Conservation (phyloP, 2,113 vertebrate species). For the Gallinago media region DNA sequence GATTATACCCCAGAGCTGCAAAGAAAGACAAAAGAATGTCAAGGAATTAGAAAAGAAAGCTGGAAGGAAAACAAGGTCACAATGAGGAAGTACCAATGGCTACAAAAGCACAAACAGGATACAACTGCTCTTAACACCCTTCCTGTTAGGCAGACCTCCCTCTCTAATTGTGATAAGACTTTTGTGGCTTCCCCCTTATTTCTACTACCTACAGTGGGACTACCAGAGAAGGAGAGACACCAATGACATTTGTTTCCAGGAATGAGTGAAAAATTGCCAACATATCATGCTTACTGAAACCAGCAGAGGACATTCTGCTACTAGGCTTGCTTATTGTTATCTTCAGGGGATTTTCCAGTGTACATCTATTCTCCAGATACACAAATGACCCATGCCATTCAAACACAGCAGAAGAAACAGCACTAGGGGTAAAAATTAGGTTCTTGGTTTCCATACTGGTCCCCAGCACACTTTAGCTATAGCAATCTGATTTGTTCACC, state of each 20-base stretch:
- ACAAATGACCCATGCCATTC: background rate
- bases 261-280: background rate
- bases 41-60: constrained; percentile 66
- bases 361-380: background rate
- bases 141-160: constrained; percentile 75
- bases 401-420: background rate
- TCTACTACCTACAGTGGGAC: constrained; percentile 8
- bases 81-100: constrained; percentile 70
- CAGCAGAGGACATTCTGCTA: background rate
- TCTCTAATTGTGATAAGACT: constrained; percentile 37
- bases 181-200: constrained; percentile 45
- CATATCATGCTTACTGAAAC: background rate
- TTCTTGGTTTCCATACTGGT: background rate
- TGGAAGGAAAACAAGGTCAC: constrained; percentile 70
- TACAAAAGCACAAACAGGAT: constrained; percentile 84
- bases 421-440: background rate
- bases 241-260: background rate
- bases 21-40: constrained; percentile 72
- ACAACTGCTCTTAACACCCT: constrained; percentile 82
- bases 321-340: background rate
- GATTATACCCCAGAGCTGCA: constrained; percentile 98
- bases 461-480: background rate
- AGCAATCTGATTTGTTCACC: background rate
- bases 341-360: background rate
- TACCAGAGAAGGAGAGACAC: background rate